Percentiles rank a stretch among this genome's conserved stretches.
These are phyloP conservation scores for Dermolepida albohirtum DNA, from an alignment of 2,888 invertebrate species.

Conservation along the genomic window DNA sequence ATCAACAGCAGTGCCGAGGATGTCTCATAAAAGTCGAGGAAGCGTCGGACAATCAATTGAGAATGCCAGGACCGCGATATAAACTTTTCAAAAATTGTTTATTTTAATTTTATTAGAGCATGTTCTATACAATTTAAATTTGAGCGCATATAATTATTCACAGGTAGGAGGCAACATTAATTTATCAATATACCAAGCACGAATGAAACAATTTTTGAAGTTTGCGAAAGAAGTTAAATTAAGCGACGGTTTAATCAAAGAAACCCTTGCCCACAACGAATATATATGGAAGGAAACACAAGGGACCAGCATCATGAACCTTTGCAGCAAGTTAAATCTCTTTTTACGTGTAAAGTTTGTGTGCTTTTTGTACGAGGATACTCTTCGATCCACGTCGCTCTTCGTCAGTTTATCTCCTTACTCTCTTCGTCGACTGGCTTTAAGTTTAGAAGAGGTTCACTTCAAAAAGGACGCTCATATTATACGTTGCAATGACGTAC, in stretches of 20 bases:
- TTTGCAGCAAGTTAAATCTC: conserved; percentile 33
- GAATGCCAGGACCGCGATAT: too few relatives aligned
- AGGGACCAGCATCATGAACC: conserved; percentile 41
- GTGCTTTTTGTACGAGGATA: conserved; percentile 35
- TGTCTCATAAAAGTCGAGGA: too few relatives aligned
- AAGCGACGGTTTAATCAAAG: conserved; percentile 46
- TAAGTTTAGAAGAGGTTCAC: conserved; percentile 41
- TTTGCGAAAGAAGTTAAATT: conserved; percentile 49
- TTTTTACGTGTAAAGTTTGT: conserved; percentile 30
- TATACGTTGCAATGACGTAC: conserved; percentile 53
- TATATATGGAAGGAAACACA: conserved; percentile 49
- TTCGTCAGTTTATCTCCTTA: conserved; percentile 35
- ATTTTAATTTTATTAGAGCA: too few relatives aligned
- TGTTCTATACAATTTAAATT: neutral
- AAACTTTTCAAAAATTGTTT: too few relatives aligned
- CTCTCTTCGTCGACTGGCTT: conserved; percentile 17
- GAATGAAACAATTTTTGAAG: conserved; percentile 47
- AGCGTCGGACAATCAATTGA: too few relatives aligned
- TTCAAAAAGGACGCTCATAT: conserved; percentile 50
- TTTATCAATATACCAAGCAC: conserved; percentile 48
- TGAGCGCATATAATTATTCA: conserved; percentile 15
- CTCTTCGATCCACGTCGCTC: conserved; percentile 28
- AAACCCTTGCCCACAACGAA: conserved; percentile 49
- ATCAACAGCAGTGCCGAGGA: too few relatives aligned
- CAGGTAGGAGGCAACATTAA: conserved; percentile 50